phyloP scores from a whole-genome alignment of 2,888 invertebrate species.

The Idaea straminata region DNA sequence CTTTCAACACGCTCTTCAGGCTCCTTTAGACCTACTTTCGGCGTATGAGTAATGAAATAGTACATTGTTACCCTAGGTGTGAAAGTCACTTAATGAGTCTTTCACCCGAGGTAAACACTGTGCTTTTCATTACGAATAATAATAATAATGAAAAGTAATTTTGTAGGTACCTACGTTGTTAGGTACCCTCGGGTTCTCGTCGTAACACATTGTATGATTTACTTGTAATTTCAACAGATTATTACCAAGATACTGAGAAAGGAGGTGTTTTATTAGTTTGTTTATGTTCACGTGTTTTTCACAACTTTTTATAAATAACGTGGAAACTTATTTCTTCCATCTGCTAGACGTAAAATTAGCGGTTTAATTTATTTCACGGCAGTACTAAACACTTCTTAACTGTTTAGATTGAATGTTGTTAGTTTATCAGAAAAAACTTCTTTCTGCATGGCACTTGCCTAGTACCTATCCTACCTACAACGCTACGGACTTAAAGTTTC shows the following conservation, averaged over 20 bases:
- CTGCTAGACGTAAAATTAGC: slow-evolving; percentile 5
- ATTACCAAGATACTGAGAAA: slow-evolving; percentile 20
- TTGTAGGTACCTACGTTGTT: too few species aligned
- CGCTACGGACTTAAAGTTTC: neutral
- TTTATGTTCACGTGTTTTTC: slow-evolving; percentile 22
- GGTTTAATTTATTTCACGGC: neutral
- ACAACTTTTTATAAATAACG: slow-evolving; percentile 14
- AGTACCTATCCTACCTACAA: neutral
- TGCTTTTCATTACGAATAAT: too few species aligned
- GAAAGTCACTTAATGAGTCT: too few species aligned
- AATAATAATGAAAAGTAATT: too few species aligned
- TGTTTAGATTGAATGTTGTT: neutral
- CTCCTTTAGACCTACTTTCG: too few species aligned
- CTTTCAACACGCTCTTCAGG: too few species aligned
- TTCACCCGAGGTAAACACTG: too few species aligned
- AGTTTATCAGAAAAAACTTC: neutral
- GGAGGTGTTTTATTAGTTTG: slow-evolving; percentile 24
- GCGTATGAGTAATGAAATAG: too few species aligned
- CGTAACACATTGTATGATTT: too few species aligned
- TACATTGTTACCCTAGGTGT: too few species aligned
- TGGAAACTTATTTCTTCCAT: slow-evolving; percentile 5
- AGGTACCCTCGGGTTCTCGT: too few species aligned
- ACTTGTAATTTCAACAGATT: slow-evolving; percentile 19
- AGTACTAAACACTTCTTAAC: neutral
- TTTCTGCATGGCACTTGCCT: neutral